These are phyloP conservation scores for Pygoscelis antarcticus DNA, from an alignment of 2,113 vertebrate genomes.

Conservation along the genomic window DNA sequence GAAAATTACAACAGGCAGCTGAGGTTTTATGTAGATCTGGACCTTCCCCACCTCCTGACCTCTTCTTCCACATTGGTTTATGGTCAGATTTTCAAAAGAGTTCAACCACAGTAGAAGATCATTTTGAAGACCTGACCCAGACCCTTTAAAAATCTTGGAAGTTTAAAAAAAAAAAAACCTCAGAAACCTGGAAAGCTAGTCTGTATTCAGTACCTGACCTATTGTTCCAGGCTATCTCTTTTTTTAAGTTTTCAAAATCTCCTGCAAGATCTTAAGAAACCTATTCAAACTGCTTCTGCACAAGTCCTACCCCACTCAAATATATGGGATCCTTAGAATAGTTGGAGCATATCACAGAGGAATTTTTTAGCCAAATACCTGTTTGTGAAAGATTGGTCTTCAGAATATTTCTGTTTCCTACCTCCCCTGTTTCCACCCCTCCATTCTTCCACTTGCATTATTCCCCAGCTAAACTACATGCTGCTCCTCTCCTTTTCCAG, in stretches of 20 bases:
- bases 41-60: not conserved
- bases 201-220: not conserved
- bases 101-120: rapidly evolving
- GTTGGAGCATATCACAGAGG: not conserved
- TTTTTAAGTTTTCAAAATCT: not conserved
- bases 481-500: not conserved
- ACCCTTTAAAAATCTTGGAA: not conserved
- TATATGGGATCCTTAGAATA: not conserved
- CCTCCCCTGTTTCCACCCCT: not conserved
- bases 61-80: not conserved
- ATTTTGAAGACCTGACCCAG: not conserved
- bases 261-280: not conserved
- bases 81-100: not conserved
- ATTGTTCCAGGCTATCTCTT: not conserved
- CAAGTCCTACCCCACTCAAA: not conserved
- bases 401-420: not conserved
- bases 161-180: not conserved
- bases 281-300: not conserved
- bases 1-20: not conserved
- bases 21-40: not conserved
- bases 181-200: not conserved
- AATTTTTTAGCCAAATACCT: not conserved
- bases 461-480: not conserved
- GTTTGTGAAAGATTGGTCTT: not conserved
- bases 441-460: not conserved